Conservation (phyloP, 2,888 invertebrate species). For the Microctonus hyperodae region DNA sequence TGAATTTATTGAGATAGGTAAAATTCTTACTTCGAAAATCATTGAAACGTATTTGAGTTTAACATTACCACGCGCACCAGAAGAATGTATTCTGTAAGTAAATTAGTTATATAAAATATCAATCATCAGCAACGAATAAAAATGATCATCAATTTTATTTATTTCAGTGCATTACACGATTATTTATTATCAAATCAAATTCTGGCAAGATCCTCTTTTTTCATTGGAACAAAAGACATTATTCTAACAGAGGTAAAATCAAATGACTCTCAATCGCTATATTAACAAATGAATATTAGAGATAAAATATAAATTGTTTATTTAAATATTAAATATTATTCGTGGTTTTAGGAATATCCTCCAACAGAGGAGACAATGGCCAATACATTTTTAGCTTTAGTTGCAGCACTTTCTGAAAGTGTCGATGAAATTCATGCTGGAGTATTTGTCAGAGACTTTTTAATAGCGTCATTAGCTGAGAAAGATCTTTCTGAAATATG, state of each 20-base stretch:
- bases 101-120: neutral
- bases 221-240: constrained; percentile 85
- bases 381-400: constrained; percentile 80
- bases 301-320: neutral
- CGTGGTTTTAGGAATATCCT: constrained; percentile 73
- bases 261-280: neutral
- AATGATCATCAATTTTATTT: neutral
- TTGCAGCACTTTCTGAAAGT: constrained; percentile 77
- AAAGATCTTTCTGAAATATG: constrained; percentile 87
- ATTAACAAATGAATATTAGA: neutral
- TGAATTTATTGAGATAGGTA: constrained; percentile 74
- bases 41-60: constrained; percentile 74
- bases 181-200: constrained; percentile 72
- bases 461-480: constrained; percentile 84
- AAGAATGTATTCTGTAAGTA: constrained; percentile 73
- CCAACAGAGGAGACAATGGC: constrained; percentile 71
- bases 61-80: constrained; percentile 76
- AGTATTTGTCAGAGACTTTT: constrained; percentile 84
- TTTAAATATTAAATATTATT: neutral
- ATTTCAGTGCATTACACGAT: constrained; percentile 68
- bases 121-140: neutral
- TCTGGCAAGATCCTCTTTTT: constrained; percentile 75
- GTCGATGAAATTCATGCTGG: constrained; percentile 73
- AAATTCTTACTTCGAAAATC: constrained; percentile 71
- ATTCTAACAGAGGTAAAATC: constrained; percentile 77